A percentile compares a stretch with the other conserved stretches of the same genome.
phyloP scores from a whole-genome alignment of 2,797 vertebrate species.

The Sternarchorhynchus goeldii region DNA sequence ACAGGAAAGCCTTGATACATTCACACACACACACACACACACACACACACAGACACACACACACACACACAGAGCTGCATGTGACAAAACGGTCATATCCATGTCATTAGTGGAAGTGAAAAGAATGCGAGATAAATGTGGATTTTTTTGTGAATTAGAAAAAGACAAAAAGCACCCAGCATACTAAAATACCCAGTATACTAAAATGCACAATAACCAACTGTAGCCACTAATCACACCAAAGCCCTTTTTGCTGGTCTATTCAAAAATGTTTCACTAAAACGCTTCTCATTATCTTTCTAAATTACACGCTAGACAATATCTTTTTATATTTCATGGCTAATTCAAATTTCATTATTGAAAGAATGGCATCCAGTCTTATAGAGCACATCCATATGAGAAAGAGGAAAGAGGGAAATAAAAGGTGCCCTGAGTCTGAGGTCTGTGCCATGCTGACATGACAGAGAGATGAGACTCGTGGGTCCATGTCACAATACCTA shows the following conservation, averaged over 20 bases:
- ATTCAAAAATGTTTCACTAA: too few species aligned
- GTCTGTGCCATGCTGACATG: too few species aligned
- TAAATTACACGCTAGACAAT: too few species aligned
- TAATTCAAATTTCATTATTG: not conserved
- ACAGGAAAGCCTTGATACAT: conserved; percentile 15
- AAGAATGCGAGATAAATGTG: too few species aligned
- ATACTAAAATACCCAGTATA: too few species aligned
- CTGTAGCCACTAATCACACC: too few species aligned
- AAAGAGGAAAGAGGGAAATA: not conserved
- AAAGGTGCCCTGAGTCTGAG: not conserved
- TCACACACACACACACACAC: conserved; percentile 22
- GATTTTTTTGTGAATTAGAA: conserved; percentile 16
- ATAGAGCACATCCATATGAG: not conserved
- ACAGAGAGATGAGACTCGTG: too few species aligned
- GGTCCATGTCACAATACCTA: too few species aligned
- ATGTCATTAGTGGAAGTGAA: conserved; percentile 16
- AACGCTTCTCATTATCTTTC: too few species aligned
- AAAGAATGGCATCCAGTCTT: too few species aligned
- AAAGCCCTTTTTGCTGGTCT: too few species aligned
- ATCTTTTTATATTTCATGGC: not conserved
- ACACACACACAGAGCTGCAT: conserved; percentile 55
- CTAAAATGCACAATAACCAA: too few species aligned
- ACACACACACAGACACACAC: conserved; percentile 13
- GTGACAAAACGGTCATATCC: not conserved
- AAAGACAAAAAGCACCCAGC: conserved; percentile 60